Conservation (phyloP, 2,797 vertebrate species). For the Lophius americanus region DNA sequence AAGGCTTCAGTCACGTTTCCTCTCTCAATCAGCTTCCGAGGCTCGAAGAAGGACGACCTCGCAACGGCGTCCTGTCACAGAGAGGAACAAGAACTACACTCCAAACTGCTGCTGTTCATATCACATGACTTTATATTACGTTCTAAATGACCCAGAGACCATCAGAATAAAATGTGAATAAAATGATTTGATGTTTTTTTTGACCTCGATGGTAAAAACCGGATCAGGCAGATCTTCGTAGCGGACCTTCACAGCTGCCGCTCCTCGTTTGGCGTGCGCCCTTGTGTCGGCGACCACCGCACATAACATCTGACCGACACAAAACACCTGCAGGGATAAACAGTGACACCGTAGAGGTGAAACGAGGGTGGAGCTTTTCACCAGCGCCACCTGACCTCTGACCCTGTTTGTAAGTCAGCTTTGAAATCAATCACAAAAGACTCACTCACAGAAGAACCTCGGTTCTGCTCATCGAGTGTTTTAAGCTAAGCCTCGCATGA, state of each 20-base stretch:
- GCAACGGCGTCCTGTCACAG: constrained; percentile 77
- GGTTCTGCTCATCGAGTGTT: no score
- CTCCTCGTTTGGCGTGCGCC: constrained; percentile 74
- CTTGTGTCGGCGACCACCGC: constrained; percentile 76
- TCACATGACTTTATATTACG: not conserved
- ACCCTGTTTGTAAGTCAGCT: no score
- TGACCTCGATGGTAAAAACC: constrained; percentile 78
- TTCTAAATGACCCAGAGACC: no score
- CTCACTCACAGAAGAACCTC: no score
- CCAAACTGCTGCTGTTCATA: not conserved
- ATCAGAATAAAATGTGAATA: no score
- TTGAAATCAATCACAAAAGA: no score
- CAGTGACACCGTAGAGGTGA: not conserved
- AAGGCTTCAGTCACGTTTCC: constrained; percentile 76
- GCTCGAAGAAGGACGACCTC: constrained; percentile 76
- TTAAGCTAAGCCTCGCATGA: no score
- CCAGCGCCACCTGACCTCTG: no score
- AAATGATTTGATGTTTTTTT: not conserved
- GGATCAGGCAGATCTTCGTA: constrained; percentile 77
- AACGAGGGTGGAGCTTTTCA: not conserved
- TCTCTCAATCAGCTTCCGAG: constrained; percentile 59
- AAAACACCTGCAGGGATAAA: constrained; percentile 71
- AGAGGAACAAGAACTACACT: not conserved
- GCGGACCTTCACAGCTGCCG: constrained; percentile 67
- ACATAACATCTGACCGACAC: constrained; percentile 80